These are phyloP conservation scores for Brevipalpus yothersi DNA, from an alignment of 1,140 invertebrate genomes.

Conservation along the genomic window DNA sequence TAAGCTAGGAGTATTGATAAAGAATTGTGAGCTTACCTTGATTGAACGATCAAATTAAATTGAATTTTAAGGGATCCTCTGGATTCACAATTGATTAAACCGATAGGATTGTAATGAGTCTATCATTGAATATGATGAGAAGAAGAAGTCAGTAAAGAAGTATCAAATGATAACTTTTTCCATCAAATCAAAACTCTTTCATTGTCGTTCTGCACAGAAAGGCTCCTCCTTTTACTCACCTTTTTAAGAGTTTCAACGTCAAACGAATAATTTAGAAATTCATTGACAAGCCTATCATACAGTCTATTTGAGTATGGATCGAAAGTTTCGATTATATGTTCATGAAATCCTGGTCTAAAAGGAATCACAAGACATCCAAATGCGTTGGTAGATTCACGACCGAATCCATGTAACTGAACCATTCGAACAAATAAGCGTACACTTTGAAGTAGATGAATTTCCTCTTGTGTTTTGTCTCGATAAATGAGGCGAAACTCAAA, in stretches of 20 bases:
- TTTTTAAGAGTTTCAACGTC: neutral
- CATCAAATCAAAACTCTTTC: no score
- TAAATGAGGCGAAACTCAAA: neutral
- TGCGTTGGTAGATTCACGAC: neutral
- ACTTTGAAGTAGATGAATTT: neutral
- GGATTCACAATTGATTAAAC: neutral
- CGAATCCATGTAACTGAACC: neutral
- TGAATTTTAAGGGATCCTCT: neutral
- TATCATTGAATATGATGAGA: neutral
- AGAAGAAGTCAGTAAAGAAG: no score
- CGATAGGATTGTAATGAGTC: neutral
- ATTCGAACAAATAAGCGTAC: neutral
- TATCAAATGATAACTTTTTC: no score
- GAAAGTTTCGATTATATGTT: neutral
- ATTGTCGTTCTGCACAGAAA: no score
- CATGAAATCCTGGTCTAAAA: neutral
- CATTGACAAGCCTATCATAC: neutral
- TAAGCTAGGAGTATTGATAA: neutral
- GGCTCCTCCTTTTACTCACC: neutral
- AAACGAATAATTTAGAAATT: neutral
- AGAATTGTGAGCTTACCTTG: neutral
- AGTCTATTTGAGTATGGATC: neutral
- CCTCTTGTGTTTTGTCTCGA: neutral
- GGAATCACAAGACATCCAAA: neutral
- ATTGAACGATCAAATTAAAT: neutral